These are phyloP conservation scores for Leucopsar rothschildi DNA, from an alignment of 2,113 vertebrate species.

Conservation along the genomic window DNA sequence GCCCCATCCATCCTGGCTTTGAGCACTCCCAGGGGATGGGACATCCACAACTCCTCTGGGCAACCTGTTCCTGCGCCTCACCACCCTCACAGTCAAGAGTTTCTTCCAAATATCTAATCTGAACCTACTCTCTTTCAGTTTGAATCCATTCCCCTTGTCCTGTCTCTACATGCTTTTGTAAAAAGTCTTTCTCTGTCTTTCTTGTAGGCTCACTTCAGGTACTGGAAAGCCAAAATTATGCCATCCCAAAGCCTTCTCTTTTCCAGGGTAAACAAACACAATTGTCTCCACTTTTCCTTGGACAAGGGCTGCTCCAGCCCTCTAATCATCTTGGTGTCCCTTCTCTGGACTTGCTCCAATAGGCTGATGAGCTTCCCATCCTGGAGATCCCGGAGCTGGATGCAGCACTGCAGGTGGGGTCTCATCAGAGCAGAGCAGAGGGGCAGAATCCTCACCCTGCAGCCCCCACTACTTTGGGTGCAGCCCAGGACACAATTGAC, in stretches of 20 bases:
- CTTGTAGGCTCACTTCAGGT: neutral
- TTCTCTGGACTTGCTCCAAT: neutral
- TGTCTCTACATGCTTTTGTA: neutral
- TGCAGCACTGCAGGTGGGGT: neutral
- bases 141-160: neutral
- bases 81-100: neutral
- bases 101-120: neutral
- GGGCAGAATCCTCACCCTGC: too few species aligned
- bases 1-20: neutral
- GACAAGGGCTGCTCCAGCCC: neutral
- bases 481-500: neutral
- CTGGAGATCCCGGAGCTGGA: neutral
- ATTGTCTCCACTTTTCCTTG: neutral
- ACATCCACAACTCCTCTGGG: neutral
- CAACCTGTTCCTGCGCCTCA: neutral
- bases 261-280: neutral
- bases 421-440: neutral
- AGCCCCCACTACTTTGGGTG: accelerated
- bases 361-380: neutral
- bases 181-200: neutral
- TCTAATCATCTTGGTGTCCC: neutral
- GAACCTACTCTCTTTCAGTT: neutral
- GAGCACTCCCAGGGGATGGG: neutral
- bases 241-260: neutral
- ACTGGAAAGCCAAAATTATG: neutral